Conservation (phyloP, 2,797 vertebrate species). For the Pangasius macronema region DNA sequence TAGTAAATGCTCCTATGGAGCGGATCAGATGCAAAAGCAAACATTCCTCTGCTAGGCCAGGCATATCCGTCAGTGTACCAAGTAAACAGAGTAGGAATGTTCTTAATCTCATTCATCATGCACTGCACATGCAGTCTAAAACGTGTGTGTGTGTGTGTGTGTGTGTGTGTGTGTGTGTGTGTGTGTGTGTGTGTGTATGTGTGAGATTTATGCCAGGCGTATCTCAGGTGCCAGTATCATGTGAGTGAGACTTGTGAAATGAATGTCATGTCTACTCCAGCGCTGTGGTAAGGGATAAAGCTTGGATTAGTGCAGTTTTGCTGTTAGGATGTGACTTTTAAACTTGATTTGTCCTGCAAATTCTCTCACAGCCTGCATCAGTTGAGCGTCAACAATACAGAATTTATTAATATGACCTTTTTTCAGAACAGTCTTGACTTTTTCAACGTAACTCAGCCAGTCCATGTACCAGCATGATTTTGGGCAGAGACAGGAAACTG, state of each 20-base stretch:
- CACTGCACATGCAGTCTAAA: not conserved
- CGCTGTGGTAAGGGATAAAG: not conserved
- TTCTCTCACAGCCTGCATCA: not conserved
- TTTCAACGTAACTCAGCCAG: not conserved
- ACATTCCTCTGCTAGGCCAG: conserved; percentile 24
- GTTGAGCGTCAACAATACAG: too few species aligned
- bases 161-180: not conserved
- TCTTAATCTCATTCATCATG: not conserved
- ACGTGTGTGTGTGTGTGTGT: not conserved
- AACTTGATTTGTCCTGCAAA: not conserved
- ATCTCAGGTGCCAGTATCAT: not conserved
- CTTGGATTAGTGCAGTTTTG: not conserved
- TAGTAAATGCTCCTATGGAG: conserved; percentile 15
- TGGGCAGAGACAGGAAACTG: not conserved
- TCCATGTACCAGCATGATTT: not conserved
- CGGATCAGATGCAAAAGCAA: not conserved
- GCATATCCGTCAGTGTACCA: conserved; percentile 18
- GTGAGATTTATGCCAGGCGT: not conserved
- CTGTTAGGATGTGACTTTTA: not conserved
- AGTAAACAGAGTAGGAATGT: conserved; percentile 25
- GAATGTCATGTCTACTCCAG: not conserved
- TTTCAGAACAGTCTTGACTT: not conserved
- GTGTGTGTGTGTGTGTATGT: not conserved
- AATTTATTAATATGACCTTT: not conserved
- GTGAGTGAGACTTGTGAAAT: not conserved